Evolutionary conservation across 2,888 invertebrate genomes (phyloP), one percentile per base, ranked within the genome.

Genomic region (Melieria crassipennis): DNA sequence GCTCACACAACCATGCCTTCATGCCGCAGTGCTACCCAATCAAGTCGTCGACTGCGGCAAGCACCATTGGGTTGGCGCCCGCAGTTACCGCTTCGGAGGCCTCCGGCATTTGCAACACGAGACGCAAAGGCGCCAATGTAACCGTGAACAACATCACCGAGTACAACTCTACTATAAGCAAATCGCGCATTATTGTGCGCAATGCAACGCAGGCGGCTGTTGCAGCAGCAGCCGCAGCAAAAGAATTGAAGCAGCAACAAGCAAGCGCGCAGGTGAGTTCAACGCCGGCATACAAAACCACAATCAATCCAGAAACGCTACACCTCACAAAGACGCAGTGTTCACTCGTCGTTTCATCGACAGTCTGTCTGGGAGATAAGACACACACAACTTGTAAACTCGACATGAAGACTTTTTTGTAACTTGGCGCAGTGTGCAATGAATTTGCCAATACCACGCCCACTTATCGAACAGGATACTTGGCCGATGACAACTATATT

Each of bases 1-100:
- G 78, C 45, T 78, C 79, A 60, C 82, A 82, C 69, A 81, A 82
- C 73, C 81, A 81, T 70, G 72, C 76, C 55, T 80, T 81, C 69
- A 79, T 79, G 6, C 76, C 77, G 47, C 76, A 77, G 70, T 75
- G 76, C 60, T 74, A 76, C 69, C 75, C 77, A 63, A 72, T 61
- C 52, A 67, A 65, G 50, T 55, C 47, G 45, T 43, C 42, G 62
- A 47, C 42, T 30, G 45, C 50, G 50, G 16, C 13, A 52, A 66
- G 43, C 73, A 68, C 13, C 52, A 69, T 52, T 65, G 58, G 58
- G 16, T 55, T 46, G 45, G 62, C 56, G 30, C 64, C 55, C 45
- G 45, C 69, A 60, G 56, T 71, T 46, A 48, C 61, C 52, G 45
- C 65, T 45, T 58, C 66, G 47, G 45, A 64, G 4, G 63, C 4